Conservation (phyloP, 2,113 vertebrate genomes). For the Cercocebus atys region DNA sequence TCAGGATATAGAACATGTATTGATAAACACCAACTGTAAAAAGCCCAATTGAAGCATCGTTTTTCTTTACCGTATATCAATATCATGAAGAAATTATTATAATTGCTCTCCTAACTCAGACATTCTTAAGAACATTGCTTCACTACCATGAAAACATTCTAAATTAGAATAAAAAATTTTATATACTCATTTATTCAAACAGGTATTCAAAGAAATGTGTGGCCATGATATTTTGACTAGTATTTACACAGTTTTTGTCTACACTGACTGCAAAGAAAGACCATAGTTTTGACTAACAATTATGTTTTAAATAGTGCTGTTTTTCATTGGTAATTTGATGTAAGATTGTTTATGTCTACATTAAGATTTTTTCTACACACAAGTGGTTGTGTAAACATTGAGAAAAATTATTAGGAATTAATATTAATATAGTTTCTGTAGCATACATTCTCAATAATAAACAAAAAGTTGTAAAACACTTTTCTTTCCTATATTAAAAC, state of each 20-base stretch:
- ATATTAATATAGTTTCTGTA: neutral
- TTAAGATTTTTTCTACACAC: neutral
- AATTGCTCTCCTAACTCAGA: neutral
- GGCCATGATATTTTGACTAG: neutral
- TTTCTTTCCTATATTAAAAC: neutral
- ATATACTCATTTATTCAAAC: neutral
- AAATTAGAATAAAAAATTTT: neutral
- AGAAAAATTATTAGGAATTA: neutral
- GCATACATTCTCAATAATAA: neutral
- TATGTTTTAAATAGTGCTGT: neutral
- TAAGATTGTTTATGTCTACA: neutral
- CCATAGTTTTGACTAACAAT: neutral
- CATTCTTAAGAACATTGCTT: neutral
- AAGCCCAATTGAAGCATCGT: neutral
- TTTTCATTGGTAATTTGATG: neutral
- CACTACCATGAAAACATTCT: neutral
- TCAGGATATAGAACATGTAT: neutral
- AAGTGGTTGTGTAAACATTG: neutral
- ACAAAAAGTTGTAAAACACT: neutral
- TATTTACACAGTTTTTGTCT: neutral
- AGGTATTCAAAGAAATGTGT: neutral
- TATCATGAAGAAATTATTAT: neutral
- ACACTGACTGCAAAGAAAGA: neutral
- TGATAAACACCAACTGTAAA: neutral
- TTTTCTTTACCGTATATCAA: neutral